A percentile compares a stretch with the other conserved stretches of the same genome.
Conservation (phyloP, 2,797 vertebrate genomes). For the Salmo trutta region DNA sequence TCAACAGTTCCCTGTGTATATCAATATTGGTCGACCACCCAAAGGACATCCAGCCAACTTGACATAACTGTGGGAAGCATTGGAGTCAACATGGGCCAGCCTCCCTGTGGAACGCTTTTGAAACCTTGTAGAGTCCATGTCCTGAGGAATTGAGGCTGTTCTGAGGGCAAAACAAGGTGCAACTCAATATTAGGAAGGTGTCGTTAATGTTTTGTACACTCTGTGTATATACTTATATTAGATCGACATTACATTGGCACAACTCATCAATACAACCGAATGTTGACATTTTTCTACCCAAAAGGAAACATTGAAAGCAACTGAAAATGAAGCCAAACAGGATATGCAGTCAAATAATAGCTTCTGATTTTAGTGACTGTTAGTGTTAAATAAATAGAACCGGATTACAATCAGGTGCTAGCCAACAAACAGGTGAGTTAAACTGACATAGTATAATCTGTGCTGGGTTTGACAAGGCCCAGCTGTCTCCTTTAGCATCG, state of each 20-base stretch:
- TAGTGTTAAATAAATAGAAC: not conserved
- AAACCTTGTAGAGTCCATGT: too few species aligned
- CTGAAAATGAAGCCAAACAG: not conserved
- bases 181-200: too few species aligned
- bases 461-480: conserved; percentile 61
- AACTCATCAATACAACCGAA: not conserved
- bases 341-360: conserved; percentile 3
- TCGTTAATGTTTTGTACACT: too few species aligned
- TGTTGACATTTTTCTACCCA: not conserved
- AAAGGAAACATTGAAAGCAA: not conserved
- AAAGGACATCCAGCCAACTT: too few species aligned
- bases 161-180: too few species aligned
- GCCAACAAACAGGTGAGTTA: not conserved
- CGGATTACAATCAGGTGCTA: not conserved
- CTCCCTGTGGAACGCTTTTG: too few species aligned
- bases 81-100: too few species aligned
- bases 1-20: too few species aligned
- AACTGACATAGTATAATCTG: conserved; percentile 27
- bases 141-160: too few species aligned
- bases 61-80: too few species aligned
- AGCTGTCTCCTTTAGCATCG: not conserved
- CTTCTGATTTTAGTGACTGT: conserved; percentile 31
- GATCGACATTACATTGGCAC: not conserved
- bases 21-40: too few species aligned
- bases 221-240: too few species aligned